Percentiles rank a stretch among this genome's conserved stretches.
These are phyloP conservation scores for Drosophila sp. DNA, from an alignment of 1,140 invertebrate species.

Conservation along the genomic window DNA sequence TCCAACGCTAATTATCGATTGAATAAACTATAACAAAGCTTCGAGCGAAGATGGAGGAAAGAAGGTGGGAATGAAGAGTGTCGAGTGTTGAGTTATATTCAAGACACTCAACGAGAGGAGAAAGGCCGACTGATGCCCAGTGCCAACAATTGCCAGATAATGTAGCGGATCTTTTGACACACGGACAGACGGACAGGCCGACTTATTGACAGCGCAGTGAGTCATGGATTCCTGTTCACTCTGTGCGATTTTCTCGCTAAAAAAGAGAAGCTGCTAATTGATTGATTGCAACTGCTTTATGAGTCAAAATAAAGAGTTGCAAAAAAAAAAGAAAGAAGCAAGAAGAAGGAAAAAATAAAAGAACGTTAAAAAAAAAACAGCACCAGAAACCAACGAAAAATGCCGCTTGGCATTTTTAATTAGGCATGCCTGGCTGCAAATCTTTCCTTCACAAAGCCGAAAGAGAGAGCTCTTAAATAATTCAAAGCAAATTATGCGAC, in stretches of 20 bases:
- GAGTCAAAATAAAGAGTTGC: slow-evolving; percentile 45
- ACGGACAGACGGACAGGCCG: slow-evolving; percentile 31
- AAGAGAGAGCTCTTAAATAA: slow-evolving; percentile 66
- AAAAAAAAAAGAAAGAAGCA: background rate
- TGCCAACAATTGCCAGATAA: slow-evolving; percentile 59
- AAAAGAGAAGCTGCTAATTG: slow-evolving; percentile 65
- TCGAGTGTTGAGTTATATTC: slow-evolving; percentile 3
- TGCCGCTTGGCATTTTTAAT: slow-evolving; percentile 68
- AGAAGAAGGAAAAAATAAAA: slow-evolving; percentile 13
- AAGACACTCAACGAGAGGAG: slow-evolving; percentile 36
- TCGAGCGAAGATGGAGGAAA: background rate
- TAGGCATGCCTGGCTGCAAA: slow-evolving; percentile 60
- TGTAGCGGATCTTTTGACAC: slow-evolving; percentile 42
- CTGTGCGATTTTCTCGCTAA: slow-evolving; percentile 39
- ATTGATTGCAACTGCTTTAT: slow-evolving; percentile 69
- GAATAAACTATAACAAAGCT: slow-evolving; percentile 61
- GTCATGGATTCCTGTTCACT: slow-evolving; percentile 41
- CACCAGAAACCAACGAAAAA: slow-evolving; percentile 27
- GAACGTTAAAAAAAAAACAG: background rate
- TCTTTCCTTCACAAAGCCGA: slow-evolving; percentile 20
- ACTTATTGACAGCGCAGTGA: slow-evolving; percentile 70
- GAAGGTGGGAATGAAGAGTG: background rate
- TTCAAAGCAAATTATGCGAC: slow-evolving; percentile 81
- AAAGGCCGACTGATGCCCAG: background rate
- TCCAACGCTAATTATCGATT: slow-evolving; percentile 71